phyloP scores from a whole-genome alignment of 2,113 vertebrate species.

The Alaudala cheleensis region DNA sequence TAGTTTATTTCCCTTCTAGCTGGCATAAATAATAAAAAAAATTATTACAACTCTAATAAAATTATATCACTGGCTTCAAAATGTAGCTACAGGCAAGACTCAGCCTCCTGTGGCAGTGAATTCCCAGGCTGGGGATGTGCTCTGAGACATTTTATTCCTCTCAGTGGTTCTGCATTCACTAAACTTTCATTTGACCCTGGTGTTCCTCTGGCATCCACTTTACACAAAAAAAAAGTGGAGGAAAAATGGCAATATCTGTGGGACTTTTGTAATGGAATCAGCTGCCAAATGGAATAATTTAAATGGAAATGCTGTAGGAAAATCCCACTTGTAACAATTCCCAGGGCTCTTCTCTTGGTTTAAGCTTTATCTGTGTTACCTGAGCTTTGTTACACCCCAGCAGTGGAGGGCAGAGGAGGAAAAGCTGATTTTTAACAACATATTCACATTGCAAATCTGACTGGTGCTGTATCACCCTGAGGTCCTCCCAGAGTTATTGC shows the following conservation, averaged over 20 bases:
- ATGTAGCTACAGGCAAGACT: background rate
- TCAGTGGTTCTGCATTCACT: background rate
- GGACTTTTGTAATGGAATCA: background rate
- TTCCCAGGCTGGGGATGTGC: background rate
- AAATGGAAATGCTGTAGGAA: background rate
- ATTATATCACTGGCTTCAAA: conserved; percentile 9
- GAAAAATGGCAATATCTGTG: background rate
- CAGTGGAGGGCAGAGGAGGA: background rate
- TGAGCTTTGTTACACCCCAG: background rate
- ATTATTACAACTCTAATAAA: conserved; percentile 13
- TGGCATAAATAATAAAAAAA: background rate
- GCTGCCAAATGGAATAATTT: background rate
- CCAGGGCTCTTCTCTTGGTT: background rate
- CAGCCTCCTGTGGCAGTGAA: background rate
- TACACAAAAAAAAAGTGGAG: background rate
- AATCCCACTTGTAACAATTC: background rate
- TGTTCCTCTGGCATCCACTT: background rate
- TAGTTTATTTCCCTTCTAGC: background rate
- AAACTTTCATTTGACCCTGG: background rate
- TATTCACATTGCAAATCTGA: background rate
- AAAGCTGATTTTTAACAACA: background rate
- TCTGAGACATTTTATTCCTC: background rate
- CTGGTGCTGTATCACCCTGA: background rate
- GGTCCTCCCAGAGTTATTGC: background rate
- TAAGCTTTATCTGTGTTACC: background rate